Base-by-base conservation (phyloP, 2,113 vertebrate genomes). In the Kryptolebias marmoratus region DNA sequence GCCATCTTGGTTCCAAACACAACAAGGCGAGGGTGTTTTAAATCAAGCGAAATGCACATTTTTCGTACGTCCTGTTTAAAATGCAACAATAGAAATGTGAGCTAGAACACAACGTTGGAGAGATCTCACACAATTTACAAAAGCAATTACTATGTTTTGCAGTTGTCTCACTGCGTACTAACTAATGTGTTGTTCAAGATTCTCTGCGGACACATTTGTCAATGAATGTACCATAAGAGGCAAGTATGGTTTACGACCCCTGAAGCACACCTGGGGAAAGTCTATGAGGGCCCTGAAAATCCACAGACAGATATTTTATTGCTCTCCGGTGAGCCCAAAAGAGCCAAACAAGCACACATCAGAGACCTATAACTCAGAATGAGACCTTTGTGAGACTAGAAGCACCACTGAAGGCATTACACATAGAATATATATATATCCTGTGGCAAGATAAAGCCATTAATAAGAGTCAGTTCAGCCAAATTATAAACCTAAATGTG, bases 331-430 rank as follows among this genome's bases (percentile, higher is more conserved):
- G 90, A 84, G 76, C 79, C 80, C 77, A 87, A 89, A 87, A 85
- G 90, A 82, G 76, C 85, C 71, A 92, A 93, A 93, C 91, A 93
- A 93, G 92, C 90, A 89, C 86, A 89, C 89, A 85, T 88, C 78
- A 57, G 89, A 93, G 92, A 91, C 88, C 91, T 87, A 91, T 94
- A 92, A 91, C 89, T 93, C 85, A 87, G 80, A 92, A 78, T 83
- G 87, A 93, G 89, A 90, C 88, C 90, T 89, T 85, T 75, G 81
- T 80, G 73, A 36, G 69, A 64, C 87, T 82, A 53, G 56, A 81
- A 81, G 70, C 63, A 79, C 71, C 74, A 81, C 73, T 30, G 57
- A 49, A 3, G 73, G 77, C 72, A 75, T 82, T 73, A 76, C 9
- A 11, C 52, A 65, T 14, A 73, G 63, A 83, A 86, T 77, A 84